A percentile compares a stretch with the other conserved stretches of the same genome.
Conservation (phyloP, 2,888 invertebrate genomes). For the Mayetiola destructor region DNA sequence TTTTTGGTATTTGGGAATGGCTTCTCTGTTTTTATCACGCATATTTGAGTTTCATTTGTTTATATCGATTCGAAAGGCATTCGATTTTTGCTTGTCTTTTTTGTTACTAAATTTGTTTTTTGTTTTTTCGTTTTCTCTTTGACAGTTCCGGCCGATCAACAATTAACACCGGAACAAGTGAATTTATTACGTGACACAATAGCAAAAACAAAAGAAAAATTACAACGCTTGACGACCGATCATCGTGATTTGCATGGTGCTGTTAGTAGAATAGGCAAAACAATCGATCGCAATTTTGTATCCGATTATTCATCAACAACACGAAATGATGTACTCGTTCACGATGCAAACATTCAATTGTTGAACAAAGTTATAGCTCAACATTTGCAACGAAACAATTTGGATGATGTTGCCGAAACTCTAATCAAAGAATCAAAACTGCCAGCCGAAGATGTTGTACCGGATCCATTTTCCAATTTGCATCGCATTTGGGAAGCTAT, state of each 20-base stretch:
- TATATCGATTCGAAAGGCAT: too few species aligned
- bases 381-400: slow-evolving; percentile 88
- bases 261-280: slow-evolving; percentile 90
- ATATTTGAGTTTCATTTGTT: too few species aligned
- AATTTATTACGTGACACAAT: slow-evolving; percentile 59
- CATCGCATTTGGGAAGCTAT: slow-evolving; percentile 81
- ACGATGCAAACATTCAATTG: slow-evolving; percentile 45
- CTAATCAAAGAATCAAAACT: slow-evolving; percentile 30
- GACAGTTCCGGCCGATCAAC: slow-evolving; percentile 50
- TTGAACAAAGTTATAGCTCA: slow-evolving; percentile 86
- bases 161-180: slow-evolving; percentile 54
- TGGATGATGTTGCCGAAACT: slow-evolving; percentile 82
- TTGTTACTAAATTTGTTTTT: slow-evolving; percentile 7
- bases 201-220: slow-evolving; percentile 64
- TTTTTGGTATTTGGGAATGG: too few species aligned
- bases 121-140: slow-evolving; percentile 17
- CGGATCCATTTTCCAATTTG: slow-evolving; percentile 60
- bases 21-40: too few species aligned
- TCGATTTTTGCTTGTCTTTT: not conserved
- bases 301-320: slow-evolving; percentile 82
- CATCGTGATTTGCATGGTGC: slow-evolving; percentile 59
- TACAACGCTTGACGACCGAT: slow-evolving; percentile 70
- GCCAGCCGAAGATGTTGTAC: slow-evolving; percentile 16
- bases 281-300: slow-evolving; percentile 88
- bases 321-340: slow-evolving; percentile 59